Percentiles rank a stretch among this genome's conserved stretches.
These are phyloP conservation scores for Carposina sasakii DNA, from an alignment of 1,140 invertebrate species.

Conservation along the genomic window DNA sequence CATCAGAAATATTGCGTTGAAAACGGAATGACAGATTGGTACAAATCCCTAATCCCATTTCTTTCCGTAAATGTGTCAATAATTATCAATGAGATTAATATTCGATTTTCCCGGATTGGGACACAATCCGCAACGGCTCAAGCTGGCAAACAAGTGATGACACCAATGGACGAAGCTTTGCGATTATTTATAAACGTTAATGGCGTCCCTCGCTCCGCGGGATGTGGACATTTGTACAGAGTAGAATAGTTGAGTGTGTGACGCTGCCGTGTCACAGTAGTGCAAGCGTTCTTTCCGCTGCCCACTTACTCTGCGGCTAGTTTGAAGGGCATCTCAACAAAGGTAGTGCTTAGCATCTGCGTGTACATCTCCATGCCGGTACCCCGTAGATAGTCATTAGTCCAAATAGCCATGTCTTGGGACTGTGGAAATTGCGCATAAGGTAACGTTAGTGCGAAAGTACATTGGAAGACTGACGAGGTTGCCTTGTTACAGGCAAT, in stretches of 20 bases:
- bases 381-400: constrained; percentile 98
- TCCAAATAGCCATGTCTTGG: constrained; percentile 96
- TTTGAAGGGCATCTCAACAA: constrained; percentile 97
- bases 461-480: constrained; percentile 23
- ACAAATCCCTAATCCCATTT: no score
- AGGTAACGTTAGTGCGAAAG: constrained; percentile 20
- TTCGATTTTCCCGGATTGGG: no score
- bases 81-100: no score
- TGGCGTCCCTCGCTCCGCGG: constrained; percentile 23
- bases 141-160: constrained; percentile 37
- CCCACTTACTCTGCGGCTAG: constrained; percentile 97
- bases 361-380: constrained; percentile 99
- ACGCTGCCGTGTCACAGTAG: constrained; percentile 31
- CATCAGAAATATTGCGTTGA: no score
- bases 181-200: constrained; percentile 35
- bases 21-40: no score
- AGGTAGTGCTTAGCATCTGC: constrained; percentile 95
- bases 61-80: no score
- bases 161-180: constrained; percentile 34
- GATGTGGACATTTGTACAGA: constrained; percentile 22
- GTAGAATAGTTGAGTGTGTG: constrained; percentile 32
- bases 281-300: constrained; percentile 34
- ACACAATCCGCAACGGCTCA: no score
- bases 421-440: constrained; percentile 78
- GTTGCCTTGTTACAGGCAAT: no score